Conservation (phyloP, 2,113 vertebrate genomes). For the Marcusenius ussheri region DNA sequence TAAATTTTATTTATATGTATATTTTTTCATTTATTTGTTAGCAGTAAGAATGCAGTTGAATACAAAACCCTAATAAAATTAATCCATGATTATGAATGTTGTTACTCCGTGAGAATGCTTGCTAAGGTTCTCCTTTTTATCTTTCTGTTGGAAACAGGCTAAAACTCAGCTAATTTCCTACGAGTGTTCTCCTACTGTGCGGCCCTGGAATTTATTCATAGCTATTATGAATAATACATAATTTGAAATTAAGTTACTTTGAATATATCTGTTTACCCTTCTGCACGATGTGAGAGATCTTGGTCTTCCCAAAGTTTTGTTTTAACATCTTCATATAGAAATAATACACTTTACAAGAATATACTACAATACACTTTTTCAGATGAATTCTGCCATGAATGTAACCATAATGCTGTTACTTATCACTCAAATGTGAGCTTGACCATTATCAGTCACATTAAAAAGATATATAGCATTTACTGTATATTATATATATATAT, state of each 20-base stretch:
- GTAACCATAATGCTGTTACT: background rate
- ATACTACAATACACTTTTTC: background rate
- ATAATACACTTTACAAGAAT: background rate
- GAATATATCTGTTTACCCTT: background rate
- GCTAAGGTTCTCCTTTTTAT: background rate
- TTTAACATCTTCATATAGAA: background rate
- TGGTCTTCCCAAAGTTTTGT: background rate
- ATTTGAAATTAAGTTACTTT: background rate
- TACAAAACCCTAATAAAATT: background rate
- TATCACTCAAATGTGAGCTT: background rate
- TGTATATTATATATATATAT: background rate
- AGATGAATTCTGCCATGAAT: background rate
- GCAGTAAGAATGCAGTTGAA: constrained; percentile 20
- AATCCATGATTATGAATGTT: background rate
- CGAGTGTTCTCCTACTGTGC: background rate
- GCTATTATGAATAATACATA: background rate
- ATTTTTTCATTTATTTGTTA: constrained; percentile 32
- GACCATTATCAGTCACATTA: background rate
- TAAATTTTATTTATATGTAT: constrained; percentile 44
- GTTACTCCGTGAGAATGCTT: background rate
- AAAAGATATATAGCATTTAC: too few species aligned
- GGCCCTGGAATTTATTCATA: background rate
- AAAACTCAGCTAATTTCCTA: constrained; percentile 8
- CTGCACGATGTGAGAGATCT: background rate
- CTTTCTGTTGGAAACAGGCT: background rate